Base-by-base conservation (phyloP, 2,888 invertebrate species). In the Chloromyia formosa region DNA sequence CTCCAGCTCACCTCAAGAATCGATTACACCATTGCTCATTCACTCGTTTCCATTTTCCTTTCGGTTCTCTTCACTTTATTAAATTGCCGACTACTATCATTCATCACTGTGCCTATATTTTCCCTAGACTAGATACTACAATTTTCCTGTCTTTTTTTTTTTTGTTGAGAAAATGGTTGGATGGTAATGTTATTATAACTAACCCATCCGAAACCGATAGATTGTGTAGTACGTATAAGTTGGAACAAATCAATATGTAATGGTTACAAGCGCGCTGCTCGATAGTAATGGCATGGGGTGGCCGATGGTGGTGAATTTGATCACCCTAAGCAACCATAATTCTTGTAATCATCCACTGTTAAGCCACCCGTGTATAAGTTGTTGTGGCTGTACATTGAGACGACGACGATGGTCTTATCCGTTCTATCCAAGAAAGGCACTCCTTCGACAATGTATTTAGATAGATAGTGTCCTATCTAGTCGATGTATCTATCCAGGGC, bases 331-430 rank as follows among this genome's bases (percentile, higher is more conserved):
- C 54, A 54, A 40, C 71, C 71, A 71, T 71, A 71, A 58, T 58
- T 56, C 71, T 71, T 56, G 71, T 42, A 56, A 71, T 56, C 71
- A 54, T 69, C 69, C 69, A 69, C 53, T 69, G 69, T 69, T 69
- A 69, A 69, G 54, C 69, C 69, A 69, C 53, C 69, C 69, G 54
- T 35, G 27, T 20, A 58, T 18, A 10, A 58, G 10, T 58, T 14
- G 10, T 12, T 18, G 20, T 20, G 10, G 20, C 3, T 22, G 20
- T 18, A 58, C 1, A 58, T 18, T 2, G 3, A 53, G 53, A 14
- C 53, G 16, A 53, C 12, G n/a, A 53, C 53, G 14, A 53, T 49
- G 14, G 49, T 12, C 10, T 49, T 49, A 49, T 49, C 49, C 49
- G 49, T n/a, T 3, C 16, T n/a, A 49, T 49, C 12, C 12, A 49